Evolutionary conservation across 2,113 vertebrate species (phyloP).

Genomic region (Passer montanus): DNA sequence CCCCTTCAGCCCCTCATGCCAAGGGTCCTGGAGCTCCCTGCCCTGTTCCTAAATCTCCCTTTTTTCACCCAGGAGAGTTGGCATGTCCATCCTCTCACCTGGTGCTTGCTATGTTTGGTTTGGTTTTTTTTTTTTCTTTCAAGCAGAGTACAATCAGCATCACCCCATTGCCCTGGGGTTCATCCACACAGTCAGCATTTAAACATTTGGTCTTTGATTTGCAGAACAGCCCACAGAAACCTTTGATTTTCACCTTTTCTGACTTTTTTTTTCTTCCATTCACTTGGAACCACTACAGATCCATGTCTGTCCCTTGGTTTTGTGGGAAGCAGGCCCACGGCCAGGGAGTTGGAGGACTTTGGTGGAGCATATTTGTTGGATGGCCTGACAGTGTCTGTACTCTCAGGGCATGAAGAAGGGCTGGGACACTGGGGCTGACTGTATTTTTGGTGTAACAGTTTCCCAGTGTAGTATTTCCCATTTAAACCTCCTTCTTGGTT

Average conservation of each 20-base stretch:
- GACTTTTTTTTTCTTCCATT: neutral
- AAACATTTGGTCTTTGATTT: constrained; percentile 5
- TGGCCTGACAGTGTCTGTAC: neutral
- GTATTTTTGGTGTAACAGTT: neutral
- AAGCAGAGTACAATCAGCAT: neutral
- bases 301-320: neutral
- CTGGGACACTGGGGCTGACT: neutral
- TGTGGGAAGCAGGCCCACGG: accelerated
- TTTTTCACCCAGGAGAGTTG: accelerated
- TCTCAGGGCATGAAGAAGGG: neutral
- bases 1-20: neutral
- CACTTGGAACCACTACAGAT: neutral
- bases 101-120: neutral
- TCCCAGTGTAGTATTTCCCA: neutral
- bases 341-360: neutral
- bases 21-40: neutral
- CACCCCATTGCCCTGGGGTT: neutral
- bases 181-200: neutral
- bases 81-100: neutral
- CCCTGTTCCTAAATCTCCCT: neutral
- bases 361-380: neutral
- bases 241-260: neutral
- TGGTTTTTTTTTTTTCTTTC: neutral
- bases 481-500: neutral
- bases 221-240: neutral